These are phyloP conservation scores for Cepaea nemoralis DNA, from an alignment of 1,140 invertebrate species.

Conservation along the genomic window DNA sequence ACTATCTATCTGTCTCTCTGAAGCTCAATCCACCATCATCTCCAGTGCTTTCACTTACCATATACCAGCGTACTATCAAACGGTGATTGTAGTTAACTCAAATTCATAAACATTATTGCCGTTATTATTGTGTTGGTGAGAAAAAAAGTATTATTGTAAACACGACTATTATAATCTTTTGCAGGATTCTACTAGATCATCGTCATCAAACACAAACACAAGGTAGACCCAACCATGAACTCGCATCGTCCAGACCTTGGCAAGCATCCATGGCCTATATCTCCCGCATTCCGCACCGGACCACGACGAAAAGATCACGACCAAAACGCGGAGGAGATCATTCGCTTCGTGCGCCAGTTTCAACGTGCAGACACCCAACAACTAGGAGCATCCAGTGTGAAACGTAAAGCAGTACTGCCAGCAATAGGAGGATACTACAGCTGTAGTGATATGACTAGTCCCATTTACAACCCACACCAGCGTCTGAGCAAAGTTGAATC, in stretches of 20 bases:
- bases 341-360: conserved; percentile 24
- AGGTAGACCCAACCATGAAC: conserved; percentile 1
- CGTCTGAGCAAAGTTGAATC: background rate
- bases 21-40: too few species aligned
- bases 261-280: background rate
- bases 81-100: too few species aligned
- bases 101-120: too few species aligned
- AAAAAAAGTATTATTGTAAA: too few species aligned
- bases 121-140: too few species aligned
- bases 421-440: background rate
- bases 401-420: conserved; percentile 5
- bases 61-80: too few species aligned
- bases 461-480: background rate
- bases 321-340: conserved; percentile 8
- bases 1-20: too few species aligned
- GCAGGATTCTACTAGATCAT: too few species aligned
- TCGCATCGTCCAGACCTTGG: background rate
- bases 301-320: conserved; percentile 5
- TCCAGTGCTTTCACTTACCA: too few species aligned
- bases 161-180: too few species aligned
- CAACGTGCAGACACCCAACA: background rate
- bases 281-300: conserved; percentile 9
- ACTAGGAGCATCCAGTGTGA: background rate
- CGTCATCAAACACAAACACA: too few species aligned
- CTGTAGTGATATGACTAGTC: background rate